Evolutionary conservation across 2,113 vertebrate genomes (phyloP).

Genomic region (Cyanistes caeruleus): DNA sequence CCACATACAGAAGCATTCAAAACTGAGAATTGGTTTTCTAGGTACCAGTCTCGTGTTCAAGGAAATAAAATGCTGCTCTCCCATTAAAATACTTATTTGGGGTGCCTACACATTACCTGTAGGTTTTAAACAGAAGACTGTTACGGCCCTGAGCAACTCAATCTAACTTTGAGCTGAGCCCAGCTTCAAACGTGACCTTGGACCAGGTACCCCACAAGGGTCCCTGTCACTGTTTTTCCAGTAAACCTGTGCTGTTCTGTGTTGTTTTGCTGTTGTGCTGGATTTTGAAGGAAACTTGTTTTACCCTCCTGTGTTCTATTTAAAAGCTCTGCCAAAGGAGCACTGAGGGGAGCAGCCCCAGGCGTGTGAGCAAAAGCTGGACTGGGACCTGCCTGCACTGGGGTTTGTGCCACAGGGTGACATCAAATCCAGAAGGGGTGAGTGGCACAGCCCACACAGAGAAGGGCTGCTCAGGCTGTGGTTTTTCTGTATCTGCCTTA

Average conservation of each 20-base stretch:
- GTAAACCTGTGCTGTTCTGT: neutral
- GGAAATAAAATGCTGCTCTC: neutral
- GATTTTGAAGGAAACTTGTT: neutral
- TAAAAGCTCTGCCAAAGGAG: neutral
- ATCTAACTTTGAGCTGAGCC: neutral
- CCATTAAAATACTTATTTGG: neutral
- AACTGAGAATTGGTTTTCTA: neutral
- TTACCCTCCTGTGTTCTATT: neutral
- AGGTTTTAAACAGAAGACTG: neutral
- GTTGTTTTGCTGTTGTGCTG: neutral
- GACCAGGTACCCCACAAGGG: neutral
- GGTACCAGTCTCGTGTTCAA: neutral
- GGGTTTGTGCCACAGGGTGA: neutral
- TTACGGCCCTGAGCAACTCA: rapidly evolving
- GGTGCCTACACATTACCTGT: neutral
- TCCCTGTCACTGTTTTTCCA: neutral
- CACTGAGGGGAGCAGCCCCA: neutral
- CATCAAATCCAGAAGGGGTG: rapidly evolving
- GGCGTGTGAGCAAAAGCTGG: rapidly evolving
- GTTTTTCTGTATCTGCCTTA: neutral
- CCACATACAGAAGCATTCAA: neutral
- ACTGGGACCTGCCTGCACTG: rapidly evolving
- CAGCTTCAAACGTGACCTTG: rapidly evolving
- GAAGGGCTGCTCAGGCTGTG: neutral
- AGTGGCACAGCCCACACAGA: neutral